Evolutionary conservation across 2,797 vertebrate genomes (phyloP).

Genomic region (Centropyge bicolor): DNA sequence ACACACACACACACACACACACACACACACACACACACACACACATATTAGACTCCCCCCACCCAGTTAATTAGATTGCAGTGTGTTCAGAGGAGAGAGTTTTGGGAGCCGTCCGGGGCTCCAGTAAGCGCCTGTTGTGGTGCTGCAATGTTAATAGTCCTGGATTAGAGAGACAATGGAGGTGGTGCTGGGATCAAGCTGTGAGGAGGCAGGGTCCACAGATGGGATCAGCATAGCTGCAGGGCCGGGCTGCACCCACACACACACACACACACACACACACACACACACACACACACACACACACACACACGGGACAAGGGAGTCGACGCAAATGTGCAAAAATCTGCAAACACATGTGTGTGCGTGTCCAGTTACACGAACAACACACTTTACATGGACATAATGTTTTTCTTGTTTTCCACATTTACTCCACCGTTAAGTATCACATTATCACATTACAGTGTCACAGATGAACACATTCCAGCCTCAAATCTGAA

Average conservation of each 20-base stretch:
- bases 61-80: conserved; percentile 71
- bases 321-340: conserved; percentile 12
- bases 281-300: conserved; percentile 23
- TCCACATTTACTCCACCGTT: conserved; percentile 1
- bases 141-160: conserved; percentile 69
- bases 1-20: conserved; percentile 22
- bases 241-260: conserved; percentile 41
- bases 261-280: conserved; percentile 23
- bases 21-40: conserved; percentile 18
- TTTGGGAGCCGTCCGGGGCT: conserved; percentile 55
- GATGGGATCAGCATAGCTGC: conserved; percentile 75
- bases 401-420: conserved; percentile 10
- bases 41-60: neutral
- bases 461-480: conserved; percentile 18
- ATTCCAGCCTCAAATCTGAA: neutral
- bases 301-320: neutral
- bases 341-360: conserved; percentile 17
- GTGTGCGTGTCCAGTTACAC: neutral
- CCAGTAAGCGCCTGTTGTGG: conserved; percentile 60
- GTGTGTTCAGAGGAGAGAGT: conserved; percentile 66
- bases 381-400: neutral
- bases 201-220: conserved; percentile 74
- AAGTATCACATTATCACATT: conserved; percentile 13
- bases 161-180: conserved; percentile 80
- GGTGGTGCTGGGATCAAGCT: conserved; percentile 69